phyloP scores from a whole-genome alignment of 2,797 vertebrate species.

The Microctenopoma steveboyesi region DNA sequence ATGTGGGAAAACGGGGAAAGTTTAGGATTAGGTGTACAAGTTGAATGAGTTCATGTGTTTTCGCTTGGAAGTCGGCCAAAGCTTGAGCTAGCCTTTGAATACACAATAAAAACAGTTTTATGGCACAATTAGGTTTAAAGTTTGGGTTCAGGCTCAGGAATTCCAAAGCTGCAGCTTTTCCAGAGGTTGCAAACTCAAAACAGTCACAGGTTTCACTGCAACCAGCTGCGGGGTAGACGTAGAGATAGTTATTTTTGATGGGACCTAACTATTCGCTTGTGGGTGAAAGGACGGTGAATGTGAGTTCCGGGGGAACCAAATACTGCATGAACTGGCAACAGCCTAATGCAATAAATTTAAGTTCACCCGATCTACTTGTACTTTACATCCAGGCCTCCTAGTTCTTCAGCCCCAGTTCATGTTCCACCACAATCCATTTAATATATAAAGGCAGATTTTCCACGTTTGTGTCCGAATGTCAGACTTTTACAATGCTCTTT shows the following conservation, averaged over 20 bases:
- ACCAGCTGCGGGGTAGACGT: neutral
- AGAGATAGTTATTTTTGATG: constrained; percentile 13
- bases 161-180: constrained; percentile 16
- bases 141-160: constrained; percentile 20
- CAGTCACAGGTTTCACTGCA: constrained; percentile 8
- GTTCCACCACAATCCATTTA: neutral
- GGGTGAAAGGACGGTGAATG: neutral
- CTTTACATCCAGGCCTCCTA: neutral
- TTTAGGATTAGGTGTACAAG: constrained; percentile 48
- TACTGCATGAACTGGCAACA: neutral
- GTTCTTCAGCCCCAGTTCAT: constrained; percentile 9
- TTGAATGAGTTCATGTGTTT: constrained; percentile 52
- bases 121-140: constrained; percentile 26
- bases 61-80: constrained; percentile 37
- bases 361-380: neutral
- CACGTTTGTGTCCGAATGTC: neutral
- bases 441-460: neutral
- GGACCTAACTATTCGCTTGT: neutral
- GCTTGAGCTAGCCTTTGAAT: constrained; percentile 24
- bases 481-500: neutral
- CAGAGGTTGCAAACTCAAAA: constrained; percentile 11
- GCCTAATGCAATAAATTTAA: constrained; percentile 4
- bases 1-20: constrained; percentile 42
- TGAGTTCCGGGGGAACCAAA: neutral
- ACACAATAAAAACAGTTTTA: constrained; percentile 19